phyloP scores from a whole-genome alignment of 2,113 vertebrate genomes.

The Poicephalus gulielmi region DNA sequence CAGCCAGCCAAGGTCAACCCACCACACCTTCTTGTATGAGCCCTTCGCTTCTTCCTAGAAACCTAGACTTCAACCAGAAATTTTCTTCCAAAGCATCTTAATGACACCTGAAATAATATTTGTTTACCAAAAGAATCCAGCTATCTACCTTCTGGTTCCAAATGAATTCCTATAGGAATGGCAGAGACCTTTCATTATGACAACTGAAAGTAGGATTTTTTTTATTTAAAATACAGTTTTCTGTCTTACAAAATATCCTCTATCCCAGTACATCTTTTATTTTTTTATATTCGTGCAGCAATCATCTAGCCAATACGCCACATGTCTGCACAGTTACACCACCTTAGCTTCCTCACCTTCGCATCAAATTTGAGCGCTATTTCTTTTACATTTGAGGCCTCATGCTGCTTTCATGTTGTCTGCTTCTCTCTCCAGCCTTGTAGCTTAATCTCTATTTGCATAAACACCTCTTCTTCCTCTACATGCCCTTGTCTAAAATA shows the following conservation, averaged over 20 bases:
- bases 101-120: neutral
- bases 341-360: neutral
- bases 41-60: neutral
- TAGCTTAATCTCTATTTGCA: neutral
- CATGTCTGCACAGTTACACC: neutral
- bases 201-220: neutral
- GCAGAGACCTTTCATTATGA: neutral
- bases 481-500: neutral
- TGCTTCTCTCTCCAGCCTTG: neutral
- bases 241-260: neutral
- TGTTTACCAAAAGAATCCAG: neutral
- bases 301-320: neutral
- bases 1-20: neutral
- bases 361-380: neutral
- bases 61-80: neutral
- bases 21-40: neutral
- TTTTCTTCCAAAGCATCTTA: neutral
- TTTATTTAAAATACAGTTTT: neutral
- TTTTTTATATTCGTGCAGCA: neutral
- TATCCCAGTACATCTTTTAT: neutral
- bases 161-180: neutral
- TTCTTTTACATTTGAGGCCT: neutral
- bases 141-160: neutral
- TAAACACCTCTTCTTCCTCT: neutral
- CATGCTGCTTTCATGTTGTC: neutral